Evolutionary conservation across 2,113 vertebrate species (phyloP), one percentile per base, ranked within the genome.

Genomic region (Monopterus albus): DNA sequence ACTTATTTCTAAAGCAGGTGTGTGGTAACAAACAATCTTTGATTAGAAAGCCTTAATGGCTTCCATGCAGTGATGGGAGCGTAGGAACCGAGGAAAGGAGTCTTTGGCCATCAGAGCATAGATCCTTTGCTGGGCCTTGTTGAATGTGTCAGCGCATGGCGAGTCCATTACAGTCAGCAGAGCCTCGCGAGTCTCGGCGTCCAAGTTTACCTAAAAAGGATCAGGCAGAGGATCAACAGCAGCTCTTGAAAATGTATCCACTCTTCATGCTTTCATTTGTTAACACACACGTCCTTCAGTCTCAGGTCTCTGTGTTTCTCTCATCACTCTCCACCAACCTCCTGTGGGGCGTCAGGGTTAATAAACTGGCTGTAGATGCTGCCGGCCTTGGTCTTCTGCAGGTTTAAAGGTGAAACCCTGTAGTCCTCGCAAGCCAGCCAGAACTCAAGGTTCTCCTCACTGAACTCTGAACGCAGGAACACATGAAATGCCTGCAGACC

Each of bases 351-450:
- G 4, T 96, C 93, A 10, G 92, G 79, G 69, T 92, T 91, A 66
- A 98, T 95, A 75, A 96, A 98, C 78, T 92, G 94, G 57, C 76
- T 89, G 20, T 94, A 97, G 89, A 98, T 98, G 78, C 73, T 90
- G 61, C 93, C 78, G 65, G 95, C 96, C 85, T 96, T 97, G 49
- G 63, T 63, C 11, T 84, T 88, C 57, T 95, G 83, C 67, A 92
- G 86, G 43, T 87, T 85, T 3, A 72, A 65, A 49, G 93, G 75
- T 10, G 92, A 93, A 85, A 86, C 91, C 78, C 94, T 94, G 86
- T 95, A 98, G 40, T 98, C 95, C 72, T 97, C 93, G 25, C 96
- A 98, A 47, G 96, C 96, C 87, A 98, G 33, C 96, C 96, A 98
- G 87, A 98, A 97, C 58, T 95, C 94, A 0, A 98, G 95, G 76